Conservation (phyloP, 2,888 invertebrate species). For the Lacanobia oleracea region DNA sequence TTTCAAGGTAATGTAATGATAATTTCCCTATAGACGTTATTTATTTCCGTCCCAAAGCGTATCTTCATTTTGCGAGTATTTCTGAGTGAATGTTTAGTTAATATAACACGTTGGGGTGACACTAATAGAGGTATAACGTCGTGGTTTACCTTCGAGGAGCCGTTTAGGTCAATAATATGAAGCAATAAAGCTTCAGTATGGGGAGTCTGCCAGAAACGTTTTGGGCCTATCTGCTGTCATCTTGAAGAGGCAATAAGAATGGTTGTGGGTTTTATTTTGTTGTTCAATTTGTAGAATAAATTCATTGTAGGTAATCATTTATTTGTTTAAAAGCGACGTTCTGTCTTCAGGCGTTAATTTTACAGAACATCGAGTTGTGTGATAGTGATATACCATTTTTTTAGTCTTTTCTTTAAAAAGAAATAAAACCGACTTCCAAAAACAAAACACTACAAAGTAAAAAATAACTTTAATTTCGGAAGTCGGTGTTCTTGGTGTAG, state of each 20-base stretch:
- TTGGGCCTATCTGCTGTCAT: not conserved
- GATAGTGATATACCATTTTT: no score
- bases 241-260: constrained; percentile 24
- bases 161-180: constrained; percentile 18
- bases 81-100: constrained; percentile 26
- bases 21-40: constrained; percentile 13
- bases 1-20: constrained; percentile 14
- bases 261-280: not conserved
- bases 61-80: constrained; percentile 16
- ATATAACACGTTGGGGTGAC: constrained; percentile 43
- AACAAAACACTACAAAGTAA: no score
- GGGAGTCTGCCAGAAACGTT: constrained; percentile 5
- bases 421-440: no score
- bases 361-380: no score
- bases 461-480: no score
- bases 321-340: not conserved
- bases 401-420: no score
- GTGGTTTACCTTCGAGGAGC: constrained; percentile 31
- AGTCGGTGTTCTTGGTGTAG: no score
- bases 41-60: constrained; percentile 29
- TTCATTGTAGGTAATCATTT: not conserved
- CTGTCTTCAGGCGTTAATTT: no score
- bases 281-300: not conserved
- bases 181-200: constrained; percentile 8
- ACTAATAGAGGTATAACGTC: constrained; percentile 43